Conservation (phyloP, 1,140 invertebrate species). For the Drosophila willistoni region DNA sequence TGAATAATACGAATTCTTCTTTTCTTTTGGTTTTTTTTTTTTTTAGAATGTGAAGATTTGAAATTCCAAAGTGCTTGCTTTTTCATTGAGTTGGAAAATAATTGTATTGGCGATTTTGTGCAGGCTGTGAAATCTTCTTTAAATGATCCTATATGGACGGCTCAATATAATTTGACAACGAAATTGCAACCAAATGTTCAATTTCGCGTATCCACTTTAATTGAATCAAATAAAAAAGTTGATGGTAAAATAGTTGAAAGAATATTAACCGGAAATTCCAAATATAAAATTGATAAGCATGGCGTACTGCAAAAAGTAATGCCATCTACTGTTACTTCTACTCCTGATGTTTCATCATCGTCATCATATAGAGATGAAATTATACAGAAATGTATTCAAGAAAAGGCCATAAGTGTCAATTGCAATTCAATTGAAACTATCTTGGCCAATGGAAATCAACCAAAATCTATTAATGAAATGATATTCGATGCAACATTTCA, state of each 20-base stretch:
- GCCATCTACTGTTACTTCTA: not conserved
- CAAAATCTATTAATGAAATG: not conserved
- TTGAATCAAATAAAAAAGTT: not conserved
- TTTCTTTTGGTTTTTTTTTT: not conserved
- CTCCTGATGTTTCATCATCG: too few species aligned
- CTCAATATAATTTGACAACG: not conserved
- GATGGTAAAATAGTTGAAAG: not conserved
- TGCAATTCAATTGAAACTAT: not conserved
- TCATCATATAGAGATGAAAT: not conserved
- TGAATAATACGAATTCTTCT: too few species aligned
- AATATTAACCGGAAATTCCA: not conserved
- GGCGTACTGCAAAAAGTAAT: not conserved
- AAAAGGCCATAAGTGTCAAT: not conserved
- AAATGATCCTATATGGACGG: not conserved
- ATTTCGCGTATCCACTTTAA: not conserved
- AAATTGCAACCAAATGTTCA: not conserved
- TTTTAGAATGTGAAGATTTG: not conserved
- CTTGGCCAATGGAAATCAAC: not conserved
- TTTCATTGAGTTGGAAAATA: not conserved
- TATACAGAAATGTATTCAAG: not conserved
- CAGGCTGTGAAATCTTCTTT: not conserved
- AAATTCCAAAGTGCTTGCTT: not conserved
- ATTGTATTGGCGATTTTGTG: not conserved
- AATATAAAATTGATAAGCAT: not conserved
- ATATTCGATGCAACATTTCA: constrained; percentile 4